Conservation (phyloP, 2,797 vertebrate species). For the Echeneis naucrates region DNA sequence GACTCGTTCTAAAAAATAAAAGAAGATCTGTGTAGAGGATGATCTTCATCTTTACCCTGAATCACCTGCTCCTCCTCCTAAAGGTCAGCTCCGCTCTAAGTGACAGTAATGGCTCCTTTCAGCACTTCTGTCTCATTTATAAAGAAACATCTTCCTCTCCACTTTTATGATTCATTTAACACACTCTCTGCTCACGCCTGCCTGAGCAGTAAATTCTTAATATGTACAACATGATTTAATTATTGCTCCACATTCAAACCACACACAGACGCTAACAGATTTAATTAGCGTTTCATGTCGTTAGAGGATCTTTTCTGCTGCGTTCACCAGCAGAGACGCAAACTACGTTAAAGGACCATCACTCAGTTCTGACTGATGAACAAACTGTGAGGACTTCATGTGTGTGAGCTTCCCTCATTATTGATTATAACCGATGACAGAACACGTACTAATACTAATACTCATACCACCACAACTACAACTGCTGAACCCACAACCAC, state of each 20-base stretch:
- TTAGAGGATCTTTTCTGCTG: conserved; percentile 18
- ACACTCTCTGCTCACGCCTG: conserved; percentile 12
- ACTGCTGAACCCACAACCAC: too few relatives aligned
- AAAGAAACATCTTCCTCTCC: conserved; percentile 22
- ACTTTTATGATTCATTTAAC: conserved; percentile 44
- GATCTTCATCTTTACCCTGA: background rate
- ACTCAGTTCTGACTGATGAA: background rate
- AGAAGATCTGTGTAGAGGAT: background rate
- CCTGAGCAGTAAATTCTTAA: conserved; percentile 44
- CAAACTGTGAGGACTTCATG: too few relatives aligned
- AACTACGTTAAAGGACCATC: background rate
- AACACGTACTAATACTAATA: too few relatives aligned
- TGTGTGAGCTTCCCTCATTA: too few relatives aligned
- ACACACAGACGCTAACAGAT: conserved; percentile 7
- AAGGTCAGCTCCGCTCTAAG: conserved; percentile 13
- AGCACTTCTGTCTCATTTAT: conserved; percentile 23
- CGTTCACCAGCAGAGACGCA: background rate
- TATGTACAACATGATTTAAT: conserved; percentile 47
- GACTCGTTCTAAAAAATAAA: too few relatives aligned
- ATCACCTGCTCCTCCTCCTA: background rate
- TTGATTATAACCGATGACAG: too few relatives aligned
- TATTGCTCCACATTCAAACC: conserved; percentile 30
- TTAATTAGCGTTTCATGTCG: conserved; percentile 25
- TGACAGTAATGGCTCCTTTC: conserved; percentile 22
- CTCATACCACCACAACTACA: too few relatives aligned